phyloP scores from a whole-genome alignment of 2,797 vertebrate genomes.

The Epinephelus awoara region DNA sequence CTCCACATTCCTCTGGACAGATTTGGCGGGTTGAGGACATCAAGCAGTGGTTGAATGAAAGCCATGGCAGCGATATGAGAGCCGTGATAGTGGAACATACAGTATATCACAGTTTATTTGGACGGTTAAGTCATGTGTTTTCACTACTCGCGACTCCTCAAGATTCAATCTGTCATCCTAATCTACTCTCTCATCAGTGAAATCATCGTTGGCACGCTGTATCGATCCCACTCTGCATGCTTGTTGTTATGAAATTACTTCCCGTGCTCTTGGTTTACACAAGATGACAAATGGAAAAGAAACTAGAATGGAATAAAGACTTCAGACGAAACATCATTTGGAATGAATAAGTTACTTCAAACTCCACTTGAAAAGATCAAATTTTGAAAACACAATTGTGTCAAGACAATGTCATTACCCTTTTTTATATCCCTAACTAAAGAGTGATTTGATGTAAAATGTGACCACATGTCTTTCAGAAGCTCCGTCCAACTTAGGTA shows the following conservation, averaged over 20 bases:
- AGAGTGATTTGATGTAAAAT: constrained; percentile 66
- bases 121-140: constrained; percentile 70
- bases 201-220: constrained; percentile 48
- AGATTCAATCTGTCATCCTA: constrained; percentile 61
- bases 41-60: constrained; percentile 55
- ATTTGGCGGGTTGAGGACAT: constrained; percentile 44
- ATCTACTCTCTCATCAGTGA: constrained; percentile 72
- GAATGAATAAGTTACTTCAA: constrained; percentile 27
- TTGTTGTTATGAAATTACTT: constrained; percentile 57
- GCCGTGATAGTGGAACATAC: constrained; percentile 51
- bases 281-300: constrained; percentile 69
- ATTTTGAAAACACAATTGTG: constrained; percentile 52
- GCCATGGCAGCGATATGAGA: constrained; percentile 50
- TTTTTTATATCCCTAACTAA: constrained; percentile 55
- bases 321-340: constrained; percentile 52
- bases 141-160: constrained; percentile 41
- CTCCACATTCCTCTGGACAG: constrained; percentile 53
- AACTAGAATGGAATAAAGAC: constrained; percentile 61
- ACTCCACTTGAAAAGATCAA: constrained; percentile 53
- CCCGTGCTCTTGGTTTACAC: constrained; percentile 42
- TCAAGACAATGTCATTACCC: constrained; percentile 46
- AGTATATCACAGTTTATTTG: constrained; percentile 60
- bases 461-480: constrained; percentile 74
- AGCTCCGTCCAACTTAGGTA: constrained; percentile 76
- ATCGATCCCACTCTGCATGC: constrained; percentile 41